phyloP scores from a whole-genome alignment of 2,113 vertebrate genomes.

The Sceloporus undulatus region DNA sequence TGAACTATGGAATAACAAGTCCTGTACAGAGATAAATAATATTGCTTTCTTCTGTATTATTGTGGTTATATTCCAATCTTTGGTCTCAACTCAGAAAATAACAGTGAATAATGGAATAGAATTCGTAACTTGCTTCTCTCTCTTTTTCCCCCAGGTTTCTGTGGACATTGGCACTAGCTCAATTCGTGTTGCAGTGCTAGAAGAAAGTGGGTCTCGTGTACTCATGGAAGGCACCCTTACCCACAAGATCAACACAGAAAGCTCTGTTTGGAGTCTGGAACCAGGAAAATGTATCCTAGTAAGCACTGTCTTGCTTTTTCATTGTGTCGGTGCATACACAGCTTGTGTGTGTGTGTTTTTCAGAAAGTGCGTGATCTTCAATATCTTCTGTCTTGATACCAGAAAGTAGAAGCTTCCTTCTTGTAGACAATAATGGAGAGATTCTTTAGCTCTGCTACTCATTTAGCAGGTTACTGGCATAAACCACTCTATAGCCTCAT shows the following conservation, averaged over 20 bases:
- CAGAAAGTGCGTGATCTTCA: neutral
- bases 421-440: neutral
- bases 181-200: conserved; percentile 84
- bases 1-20: neutral
- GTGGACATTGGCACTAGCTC: conserved; percentile 81
- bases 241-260: conserved; percentile 94
- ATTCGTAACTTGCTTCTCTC: neutral
- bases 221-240: conserved; percentile 93
- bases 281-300: conserved; percentile 91
- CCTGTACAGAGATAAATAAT: too few relatives aligned
- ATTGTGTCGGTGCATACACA: too few relatives aligned
- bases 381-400: neutral
- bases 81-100: conserved; percentile 5
- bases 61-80: conserved; percentile 9
- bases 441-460: neutral
- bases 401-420: neutral
- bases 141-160: conserved; percentile 81
- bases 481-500: neutral
- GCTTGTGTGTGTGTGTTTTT: neutral
- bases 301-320: conserved; percentile 54
- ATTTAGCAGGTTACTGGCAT: neutral
- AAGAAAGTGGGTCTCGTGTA: conserved; percentile 76
- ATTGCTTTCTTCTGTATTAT: conserved; percentile 22
- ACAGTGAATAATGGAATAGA: neutral
- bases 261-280: conserved; percentile 96